Conservation (phyloP, 2,797 vertebrate species). For the Alcedo quadribrachys region DNA sequence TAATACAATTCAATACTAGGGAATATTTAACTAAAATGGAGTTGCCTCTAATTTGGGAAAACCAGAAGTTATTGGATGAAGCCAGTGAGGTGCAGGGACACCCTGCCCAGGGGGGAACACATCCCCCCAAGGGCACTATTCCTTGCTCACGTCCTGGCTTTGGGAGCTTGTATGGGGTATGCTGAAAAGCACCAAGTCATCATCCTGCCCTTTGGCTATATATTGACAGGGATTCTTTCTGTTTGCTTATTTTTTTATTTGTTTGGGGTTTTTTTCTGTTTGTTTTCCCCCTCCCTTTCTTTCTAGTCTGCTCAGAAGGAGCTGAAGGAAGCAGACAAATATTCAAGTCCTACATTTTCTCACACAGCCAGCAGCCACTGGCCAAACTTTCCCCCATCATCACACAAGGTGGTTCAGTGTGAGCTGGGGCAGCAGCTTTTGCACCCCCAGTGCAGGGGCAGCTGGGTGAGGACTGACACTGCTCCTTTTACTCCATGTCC, state of each 20-base stretch:
- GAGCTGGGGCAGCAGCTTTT: neutral
- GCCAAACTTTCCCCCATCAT: conserved; percentile 61
- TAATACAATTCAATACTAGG: neutral
- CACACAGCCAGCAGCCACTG: conserved; percentile 20
- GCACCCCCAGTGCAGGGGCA: conserved; percentile 50
- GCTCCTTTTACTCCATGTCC: neutral
- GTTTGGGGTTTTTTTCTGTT: neutral
- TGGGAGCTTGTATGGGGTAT: neutral
- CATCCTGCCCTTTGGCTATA: neutral
- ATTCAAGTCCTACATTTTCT: conserved; percentile 48
- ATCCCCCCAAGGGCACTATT: fast-evolving
- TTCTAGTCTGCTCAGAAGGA: conserved; percentile 26
- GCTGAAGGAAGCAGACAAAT: conserved; percentile 43
- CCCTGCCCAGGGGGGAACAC: neutral
- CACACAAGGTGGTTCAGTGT: neutral
- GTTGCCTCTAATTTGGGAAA: neutral
- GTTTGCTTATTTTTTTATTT: neutral
- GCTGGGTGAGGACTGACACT: conserved; percentile 13
- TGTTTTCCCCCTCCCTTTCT: neutral
- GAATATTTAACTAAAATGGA: neutral
- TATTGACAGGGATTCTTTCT: neutral
- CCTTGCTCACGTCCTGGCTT: neutral
- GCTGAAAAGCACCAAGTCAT: neutral
- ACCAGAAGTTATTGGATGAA: fast-evolving
- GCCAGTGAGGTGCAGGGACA: neutral